Conservation (phyloP, 1,140 invertebrate genomes). For the Stegodyphus dumicola region DNA sequence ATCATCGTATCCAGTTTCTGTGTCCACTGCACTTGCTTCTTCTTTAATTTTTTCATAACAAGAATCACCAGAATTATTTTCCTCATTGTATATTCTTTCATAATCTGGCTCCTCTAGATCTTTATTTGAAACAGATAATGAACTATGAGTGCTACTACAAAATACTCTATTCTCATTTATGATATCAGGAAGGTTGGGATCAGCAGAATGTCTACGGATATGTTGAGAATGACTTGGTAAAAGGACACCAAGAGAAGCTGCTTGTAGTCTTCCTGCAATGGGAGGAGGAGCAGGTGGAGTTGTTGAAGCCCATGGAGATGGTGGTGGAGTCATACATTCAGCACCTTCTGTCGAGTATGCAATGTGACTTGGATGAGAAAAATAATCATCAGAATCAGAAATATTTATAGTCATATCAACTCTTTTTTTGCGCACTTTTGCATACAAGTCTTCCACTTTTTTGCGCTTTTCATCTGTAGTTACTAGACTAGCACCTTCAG, state of each 20-base stretch:
- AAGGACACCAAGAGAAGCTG: conserved; percentile 40
- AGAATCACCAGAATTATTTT: conserved; percentile 43
- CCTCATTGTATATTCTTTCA: conserved; percentile 54
- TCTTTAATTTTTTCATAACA: conserved; percentile 59
- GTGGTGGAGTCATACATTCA: conserved; percentile 40
- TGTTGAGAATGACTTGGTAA: conserved; percentile 33
- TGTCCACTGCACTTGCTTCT: not conserved
- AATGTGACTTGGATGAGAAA: conserved; percentile 15
- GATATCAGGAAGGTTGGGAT: conserved; percentile 37
- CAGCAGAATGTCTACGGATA: conserved; percentile 30
- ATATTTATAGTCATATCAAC: conserved; percentile 33
- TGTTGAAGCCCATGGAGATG: conserved; percentile 48
- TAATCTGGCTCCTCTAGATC: conserved; percentile 40
- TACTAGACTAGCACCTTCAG: conserved; percentile 54
- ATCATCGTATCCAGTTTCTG: conserved; percentile 6
- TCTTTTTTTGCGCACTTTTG: conserved; percentile 75
- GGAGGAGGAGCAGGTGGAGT: conserved; percentile 48
- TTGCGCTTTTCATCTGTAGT: conserved; percentile 30
- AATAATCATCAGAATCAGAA: conserved; percentile 31
- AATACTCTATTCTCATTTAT: conserved; percentile 22
- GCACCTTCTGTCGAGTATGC: not conserved
- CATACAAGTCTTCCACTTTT: conserved; percentile 87
- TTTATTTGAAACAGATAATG: not conserved
- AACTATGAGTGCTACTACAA: conserved; percentile 20
- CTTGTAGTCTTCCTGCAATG: conserved; percentile 37